These are phyloP conservation scores for Sclerurus mexicanus DNA, from an alignment of 2,113 vertebrate species.

Conservation along the genomic window DNA sequence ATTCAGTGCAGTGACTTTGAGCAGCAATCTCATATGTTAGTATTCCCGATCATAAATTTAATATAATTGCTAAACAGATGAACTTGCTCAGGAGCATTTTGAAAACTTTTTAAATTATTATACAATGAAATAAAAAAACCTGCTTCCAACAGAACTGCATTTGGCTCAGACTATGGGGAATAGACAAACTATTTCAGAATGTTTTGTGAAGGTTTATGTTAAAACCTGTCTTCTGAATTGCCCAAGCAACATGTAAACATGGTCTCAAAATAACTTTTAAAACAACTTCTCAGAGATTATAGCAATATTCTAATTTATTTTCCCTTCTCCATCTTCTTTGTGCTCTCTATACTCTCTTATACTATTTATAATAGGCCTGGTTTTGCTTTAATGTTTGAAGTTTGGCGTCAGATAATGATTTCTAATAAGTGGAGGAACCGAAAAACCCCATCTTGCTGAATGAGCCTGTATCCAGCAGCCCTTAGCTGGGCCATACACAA, in stretches of 20 bases:
- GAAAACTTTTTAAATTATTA: background rate
- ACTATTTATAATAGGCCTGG: background rate
- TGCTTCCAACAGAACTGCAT: background rate
- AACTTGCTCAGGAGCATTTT: background rate
- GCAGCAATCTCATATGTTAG: accelerated
- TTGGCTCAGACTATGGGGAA: background rate
- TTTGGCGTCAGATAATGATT: background rate
- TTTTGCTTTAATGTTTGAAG: background rate
- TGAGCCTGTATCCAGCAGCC: conserved; percentile 35
- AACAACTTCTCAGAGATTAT: background rate
- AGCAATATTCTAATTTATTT: background rate
- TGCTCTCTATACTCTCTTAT: background rate
- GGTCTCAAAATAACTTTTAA: background rate
- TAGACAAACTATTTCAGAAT: background rate
- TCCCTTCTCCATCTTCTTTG: background rate
- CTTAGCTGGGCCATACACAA: conserved; percentile 56
- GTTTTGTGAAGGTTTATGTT: background rate
- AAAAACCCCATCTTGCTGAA: conserved; percentile 13
- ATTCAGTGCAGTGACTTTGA: background rate
- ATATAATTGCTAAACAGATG: background rate
- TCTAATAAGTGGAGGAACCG: background rate
- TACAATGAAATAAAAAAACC: background rate
- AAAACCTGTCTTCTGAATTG: background rate
- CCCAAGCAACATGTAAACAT: background rate
- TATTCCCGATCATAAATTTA: background rate